Conservation (phyloP, 2,797 vertebrate species). For the Anguilla pacifica region DNA sequence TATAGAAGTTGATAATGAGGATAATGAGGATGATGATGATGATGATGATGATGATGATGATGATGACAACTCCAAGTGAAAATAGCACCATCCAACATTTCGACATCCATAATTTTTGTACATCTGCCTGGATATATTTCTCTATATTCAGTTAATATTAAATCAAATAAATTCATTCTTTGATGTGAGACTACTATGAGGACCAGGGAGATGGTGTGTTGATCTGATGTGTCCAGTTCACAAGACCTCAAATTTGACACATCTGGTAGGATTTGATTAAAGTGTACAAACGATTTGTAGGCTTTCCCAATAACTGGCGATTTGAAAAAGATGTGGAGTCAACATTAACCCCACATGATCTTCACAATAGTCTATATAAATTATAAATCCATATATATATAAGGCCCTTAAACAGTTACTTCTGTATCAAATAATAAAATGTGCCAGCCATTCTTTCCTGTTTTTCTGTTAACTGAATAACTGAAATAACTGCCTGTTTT, state of each 20-base stretch:
- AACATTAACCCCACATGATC: neutral
- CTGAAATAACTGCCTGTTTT: slow-evolving; percentile 50
- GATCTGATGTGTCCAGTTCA: neutral
- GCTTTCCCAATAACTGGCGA: neutral
- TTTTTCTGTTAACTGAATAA: slow-evolving; percentile 55
- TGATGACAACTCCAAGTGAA: neutral
- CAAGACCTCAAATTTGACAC: neutral
- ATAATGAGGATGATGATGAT: neutral
- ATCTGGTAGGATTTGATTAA: neutral
- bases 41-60: neutral
- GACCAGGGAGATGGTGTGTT: neutral
- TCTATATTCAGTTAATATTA: neutral
- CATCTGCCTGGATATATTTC: neutral
- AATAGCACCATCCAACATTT: neutral
- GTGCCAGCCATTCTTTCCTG: slow-evolving; percentile 54
- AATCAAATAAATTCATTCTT: neutral
- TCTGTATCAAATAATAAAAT: slow-evolving; percentile 14
- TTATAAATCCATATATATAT: neutral
- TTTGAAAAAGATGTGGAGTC: neutral
- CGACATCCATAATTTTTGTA: neutral
- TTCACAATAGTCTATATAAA: neutral
- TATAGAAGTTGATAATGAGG: too few species aligned
- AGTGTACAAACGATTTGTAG: neutral
- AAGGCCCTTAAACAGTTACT: neutral
- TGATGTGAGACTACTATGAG: neutral